A percentile compares a stretch with the other conserved stretches of the same genome.
These are phyloP conservation scores for Megaustenia siamemsis DNA, from an alignment of 2,888 invertebrate genomes.

Conservation along the genomic window DNA sequence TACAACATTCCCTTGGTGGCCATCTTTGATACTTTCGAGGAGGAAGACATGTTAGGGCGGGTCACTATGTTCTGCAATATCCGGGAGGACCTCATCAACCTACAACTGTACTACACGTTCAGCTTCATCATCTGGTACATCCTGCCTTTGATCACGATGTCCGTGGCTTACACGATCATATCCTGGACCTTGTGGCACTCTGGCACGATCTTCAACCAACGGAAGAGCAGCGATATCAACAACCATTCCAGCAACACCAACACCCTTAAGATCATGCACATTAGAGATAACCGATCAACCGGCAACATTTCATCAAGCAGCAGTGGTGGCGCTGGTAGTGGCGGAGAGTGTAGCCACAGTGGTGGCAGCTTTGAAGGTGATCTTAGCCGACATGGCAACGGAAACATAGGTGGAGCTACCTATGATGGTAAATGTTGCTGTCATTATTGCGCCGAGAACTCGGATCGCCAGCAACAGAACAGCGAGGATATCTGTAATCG, in stretches of 20 bases:
- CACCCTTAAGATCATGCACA: background rate
- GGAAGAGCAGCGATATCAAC: background rate
- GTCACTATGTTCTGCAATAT: slow-evolving; percentile 49
- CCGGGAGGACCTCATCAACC: slow-evolving; percentile 43
- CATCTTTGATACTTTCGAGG: slow-evolving; percentile 89
- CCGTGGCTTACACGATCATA: slow-evolving; percentile 89
- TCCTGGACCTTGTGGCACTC: slow-evolving; percentile 88
- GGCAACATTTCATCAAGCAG: slow-evolving; percentile 16
- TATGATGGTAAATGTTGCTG: background rate
- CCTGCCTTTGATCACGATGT: slow-evolving; percentile 85
- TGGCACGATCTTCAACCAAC: slow-evolving; percentile 27
- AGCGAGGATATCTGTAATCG: background rate
- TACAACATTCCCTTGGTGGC: slow-evolving; percentile 92
- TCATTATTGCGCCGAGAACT: background rate
- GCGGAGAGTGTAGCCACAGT: background rate
- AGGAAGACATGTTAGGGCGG: slow-evolving; percentile 65
- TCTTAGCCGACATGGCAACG: background rate
- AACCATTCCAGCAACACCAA: slow-evolving; percentile 1
- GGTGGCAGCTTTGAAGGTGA: background rate
- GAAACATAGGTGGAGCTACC: background rate
- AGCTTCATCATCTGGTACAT: slow-evolving; percentile 91
- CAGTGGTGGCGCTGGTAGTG: slow-evolving; percentile 23
- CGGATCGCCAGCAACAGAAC: background rate
- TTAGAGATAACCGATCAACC: background rate
- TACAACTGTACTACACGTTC: slow-evolving; percentile 86